A percentile compares a stretch with the other conserved stretches of the same genome.
Evolutionary conservation across 2,797 vertebrate species (phyloP).

Genomic region (Cossypha dichroa): DNA sequence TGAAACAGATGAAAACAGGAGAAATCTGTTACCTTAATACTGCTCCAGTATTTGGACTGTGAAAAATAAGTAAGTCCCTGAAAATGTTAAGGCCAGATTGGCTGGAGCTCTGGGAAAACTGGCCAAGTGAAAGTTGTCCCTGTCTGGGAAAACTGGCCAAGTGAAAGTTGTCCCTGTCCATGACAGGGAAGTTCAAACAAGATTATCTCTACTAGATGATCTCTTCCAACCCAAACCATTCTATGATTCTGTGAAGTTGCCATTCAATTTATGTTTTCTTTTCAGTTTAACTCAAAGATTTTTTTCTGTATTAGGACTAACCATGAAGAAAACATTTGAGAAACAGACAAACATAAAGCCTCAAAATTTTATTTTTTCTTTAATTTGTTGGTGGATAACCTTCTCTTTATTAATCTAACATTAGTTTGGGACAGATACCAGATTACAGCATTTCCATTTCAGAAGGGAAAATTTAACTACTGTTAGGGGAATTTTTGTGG

Average conservation of each 20-base stretch:
- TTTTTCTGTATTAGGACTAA: background rate
- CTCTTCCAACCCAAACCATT: background rate
- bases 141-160: background rate
- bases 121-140: background rate
- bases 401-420: background rate
- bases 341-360: background rate
- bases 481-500: background rate
- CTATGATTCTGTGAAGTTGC: background rate
- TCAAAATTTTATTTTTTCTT: background rate
- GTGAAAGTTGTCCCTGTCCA: background rate
- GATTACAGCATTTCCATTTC: background rate
- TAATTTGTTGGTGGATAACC: background rate
- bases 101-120: background rate
- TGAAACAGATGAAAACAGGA: background rate
- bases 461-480: background rate
- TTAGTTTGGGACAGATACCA: background rate
- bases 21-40: background rate
- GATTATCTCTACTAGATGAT: background rate
- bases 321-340: background rate
- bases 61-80: background rate
- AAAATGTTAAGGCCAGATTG: background rate
- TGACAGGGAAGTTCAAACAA: rapidly evolving
- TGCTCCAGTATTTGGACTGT: rapidly evolving
- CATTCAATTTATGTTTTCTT: background rate
- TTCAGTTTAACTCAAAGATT: background rate